A percentile compares a stretch with the other conserved stretches of the same genome.
Conservation (phyloP, 2,888 invertebrate species). For the Ophion costatus region DNA sequence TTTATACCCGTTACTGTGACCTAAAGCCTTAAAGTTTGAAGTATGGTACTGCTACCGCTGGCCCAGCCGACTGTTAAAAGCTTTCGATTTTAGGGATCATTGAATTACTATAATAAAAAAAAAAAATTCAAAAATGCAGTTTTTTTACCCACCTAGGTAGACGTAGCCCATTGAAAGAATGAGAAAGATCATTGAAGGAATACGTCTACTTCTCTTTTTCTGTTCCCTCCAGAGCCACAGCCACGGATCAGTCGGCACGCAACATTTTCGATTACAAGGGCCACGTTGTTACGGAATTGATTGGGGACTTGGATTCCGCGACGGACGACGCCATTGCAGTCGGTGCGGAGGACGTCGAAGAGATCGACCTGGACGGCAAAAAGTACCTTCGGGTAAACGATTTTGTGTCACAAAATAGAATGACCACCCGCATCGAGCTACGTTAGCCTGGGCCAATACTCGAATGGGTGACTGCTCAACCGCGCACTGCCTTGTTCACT, state of each 20-base stretch:
- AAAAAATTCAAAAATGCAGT: too few species aligned
- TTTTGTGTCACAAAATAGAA: slow-evolving; percentile 7
- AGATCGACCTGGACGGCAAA: slow-evolving; percentile 82
- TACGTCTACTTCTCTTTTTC: slow-evolving; percentile 3
- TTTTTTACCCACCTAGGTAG: too few species aligned
- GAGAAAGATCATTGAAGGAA: neutral
- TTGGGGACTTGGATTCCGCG: slow-evolving; percentile 85
- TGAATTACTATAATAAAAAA: too few species aligned
- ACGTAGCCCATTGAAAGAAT: too few species aligned
- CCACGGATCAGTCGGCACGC: slow-evolving; percentile 82
- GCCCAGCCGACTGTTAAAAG: too few species aligned
- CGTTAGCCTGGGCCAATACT: neutral
- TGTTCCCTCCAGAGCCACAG: slow-evolving; percentile 81
- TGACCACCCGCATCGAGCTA: neutral
- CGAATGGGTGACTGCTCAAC: neutral
- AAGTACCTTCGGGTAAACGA: slow-evolving; percentile 78
- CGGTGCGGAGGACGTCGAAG: slow-evolving; percentile 88
- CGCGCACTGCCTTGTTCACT: too few species aligned
- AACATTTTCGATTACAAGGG: slow-evolving; percentile 87
- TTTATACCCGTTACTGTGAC: too few species aligned
- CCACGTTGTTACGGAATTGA: slow-evolving; percentile 84
- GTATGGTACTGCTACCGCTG: too few species aligned
- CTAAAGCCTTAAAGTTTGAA: too few species aligned
- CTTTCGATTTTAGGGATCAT: too few species aligned
- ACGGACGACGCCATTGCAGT: slow-evolving; percentile 88